A percentile compares a stretch with the other conserved stretches of the same genome.
Conservation (phyloP, 2,888 invertebrate genomes). For the Aphodius sticticus region DNA sequence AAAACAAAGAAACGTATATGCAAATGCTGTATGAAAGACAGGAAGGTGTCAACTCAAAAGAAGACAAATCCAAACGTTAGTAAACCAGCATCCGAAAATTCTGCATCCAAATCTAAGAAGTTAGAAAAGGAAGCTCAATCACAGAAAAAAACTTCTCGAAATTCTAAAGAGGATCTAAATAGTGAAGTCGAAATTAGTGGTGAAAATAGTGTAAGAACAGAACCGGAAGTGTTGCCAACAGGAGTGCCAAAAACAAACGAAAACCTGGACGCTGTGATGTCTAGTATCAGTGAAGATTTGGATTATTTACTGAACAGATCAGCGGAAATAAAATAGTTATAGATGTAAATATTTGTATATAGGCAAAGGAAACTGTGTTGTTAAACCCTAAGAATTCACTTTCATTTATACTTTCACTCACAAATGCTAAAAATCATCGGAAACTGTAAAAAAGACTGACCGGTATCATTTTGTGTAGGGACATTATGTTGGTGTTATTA, state of each 20-base stretch:
- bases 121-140: neutral
- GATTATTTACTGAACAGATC: constrained; percentile 75
- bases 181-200: neutral
- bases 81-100: neutral
- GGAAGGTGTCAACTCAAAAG: neutral
- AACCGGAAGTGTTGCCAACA: neutral
- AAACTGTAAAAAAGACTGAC: constrained; percentile 5
- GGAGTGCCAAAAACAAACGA: neutral
- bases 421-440: constrained; percentile 6
- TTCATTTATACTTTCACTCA: constrained; percentile 6
- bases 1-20: constrained; percentile 6
- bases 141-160: neutral
- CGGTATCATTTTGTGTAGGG: too few relatives aligned
- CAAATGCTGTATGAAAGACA: constrained; percentile 13
- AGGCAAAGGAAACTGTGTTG: neutral
- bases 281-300: constrained; percentile 82
- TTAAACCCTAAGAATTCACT: neutral
- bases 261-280: constrained; percentile 70
- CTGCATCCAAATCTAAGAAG: neutral
- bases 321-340: constrained; percentile 5
- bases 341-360: neutral
- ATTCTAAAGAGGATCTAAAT: neutral
- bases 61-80: neutral
- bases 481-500: too few relatives aligned
- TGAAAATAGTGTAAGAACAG: constrained; percentile 10